Percentiles rank a stretch among this genome's conserved stretches.
phyloP scores from a whole-genome alignment of 2,113 vertebrate genomes.

The Notiomystis cincta region DNA sequence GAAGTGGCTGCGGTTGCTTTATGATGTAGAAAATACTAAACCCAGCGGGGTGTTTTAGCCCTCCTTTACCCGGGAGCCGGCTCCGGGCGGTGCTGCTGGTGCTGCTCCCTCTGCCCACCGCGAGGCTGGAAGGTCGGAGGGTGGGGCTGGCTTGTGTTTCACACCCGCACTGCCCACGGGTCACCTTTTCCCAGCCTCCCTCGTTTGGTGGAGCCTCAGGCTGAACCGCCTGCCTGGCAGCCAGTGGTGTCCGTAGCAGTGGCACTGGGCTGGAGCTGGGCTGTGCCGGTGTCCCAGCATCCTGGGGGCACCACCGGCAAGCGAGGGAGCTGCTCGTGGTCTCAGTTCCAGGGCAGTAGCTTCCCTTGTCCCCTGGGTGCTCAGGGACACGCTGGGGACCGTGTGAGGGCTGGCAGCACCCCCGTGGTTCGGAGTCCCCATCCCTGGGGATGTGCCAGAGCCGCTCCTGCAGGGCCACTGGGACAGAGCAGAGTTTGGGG shows the following conservation, averaged over 20 bases:
- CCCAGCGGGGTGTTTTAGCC: rapidly evolving
- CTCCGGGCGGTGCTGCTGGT: not conserved
- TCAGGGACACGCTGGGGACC: rapidly evolving
- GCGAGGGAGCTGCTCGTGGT: rapidly evolving
- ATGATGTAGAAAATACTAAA: not conserved
- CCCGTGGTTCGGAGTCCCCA: rapidly evolving
- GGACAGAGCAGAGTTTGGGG: not conserved
- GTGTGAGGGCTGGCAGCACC: rapidly evolving
- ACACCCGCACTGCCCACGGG: not conserved
- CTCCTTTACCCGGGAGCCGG: rapidly evolving
- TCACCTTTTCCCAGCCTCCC: not conserved
- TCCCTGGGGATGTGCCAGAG: not conserved
- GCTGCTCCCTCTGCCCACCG: rapidly evolving
- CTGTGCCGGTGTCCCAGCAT: rapidly evolving
- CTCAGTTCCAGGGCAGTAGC: rapidly evolving
- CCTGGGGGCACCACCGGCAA: not conserved
- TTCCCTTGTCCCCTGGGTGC: not conserved
- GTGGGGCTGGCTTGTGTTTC: not conserved
- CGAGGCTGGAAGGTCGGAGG: not conserved
- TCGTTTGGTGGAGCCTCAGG: not conserved
- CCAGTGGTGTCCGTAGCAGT: rapidly evolving
- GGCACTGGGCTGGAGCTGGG: not conserved
- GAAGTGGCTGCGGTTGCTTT: not conserved
- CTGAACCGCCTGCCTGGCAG: rapidly evolving
- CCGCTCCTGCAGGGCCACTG: not conserved